Percentiles rank a stretch among this genome's conserved stretches.
Conservation (phyloP, 1,140 invertebrate species). For the Papilio xuthus region DNA sequence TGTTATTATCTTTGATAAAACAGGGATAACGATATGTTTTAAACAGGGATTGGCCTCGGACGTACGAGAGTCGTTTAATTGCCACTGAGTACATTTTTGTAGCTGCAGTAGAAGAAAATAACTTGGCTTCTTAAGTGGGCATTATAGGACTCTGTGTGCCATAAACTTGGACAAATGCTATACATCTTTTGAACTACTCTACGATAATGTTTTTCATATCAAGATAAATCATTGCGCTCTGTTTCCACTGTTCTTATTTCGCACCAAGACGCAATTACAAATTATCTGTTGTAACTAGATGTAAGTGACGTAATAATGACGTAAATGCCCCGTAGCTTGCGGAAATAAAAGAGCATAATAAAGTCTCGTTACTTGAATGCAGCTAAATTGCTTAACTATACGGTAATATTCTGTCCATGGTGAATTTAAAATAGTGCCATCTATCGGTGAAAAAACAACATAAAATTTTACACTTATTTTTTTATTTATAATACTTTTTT, state of each 20-base stretch:
- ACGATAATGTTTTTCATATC: background rate
- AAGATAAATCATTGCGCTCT: background rate
- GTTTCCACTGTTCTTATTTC: background rate
- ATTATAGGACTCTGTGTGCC: no score
- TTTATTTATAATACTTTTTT: no score
- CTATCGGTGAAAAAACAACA: background rate
- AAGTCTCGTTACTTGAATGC: background rate
- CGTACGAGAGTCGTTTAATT: no score
- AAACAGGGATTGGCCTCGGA: no score
- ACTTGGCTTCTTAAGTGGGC: no score
- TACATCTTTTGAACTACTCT: no score
- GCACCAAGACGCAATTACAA: background rate
- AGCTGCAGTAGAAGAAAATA: no score
- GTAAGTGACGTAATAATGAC: background rate
- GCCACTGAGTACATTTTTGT: no score
- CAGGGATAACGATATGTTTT: no score
- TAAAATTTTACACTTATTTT: background rate
- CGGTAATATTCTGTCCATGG: background rate
- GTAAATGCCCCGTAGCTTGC: background rate
- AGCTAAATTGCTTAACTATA: slow-evolving; percentile 6
- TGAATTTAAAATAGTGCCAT: background rate
- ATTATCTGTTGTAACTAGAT: background rate
- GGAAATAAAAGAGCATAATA: background rate
- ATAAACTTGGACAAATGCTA: no score
- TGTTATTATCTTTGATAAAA: no score